Base-by-base conservation (phyloP, 2,888 invertebrate genomes). In the Coenonympha arcania region DNA sequence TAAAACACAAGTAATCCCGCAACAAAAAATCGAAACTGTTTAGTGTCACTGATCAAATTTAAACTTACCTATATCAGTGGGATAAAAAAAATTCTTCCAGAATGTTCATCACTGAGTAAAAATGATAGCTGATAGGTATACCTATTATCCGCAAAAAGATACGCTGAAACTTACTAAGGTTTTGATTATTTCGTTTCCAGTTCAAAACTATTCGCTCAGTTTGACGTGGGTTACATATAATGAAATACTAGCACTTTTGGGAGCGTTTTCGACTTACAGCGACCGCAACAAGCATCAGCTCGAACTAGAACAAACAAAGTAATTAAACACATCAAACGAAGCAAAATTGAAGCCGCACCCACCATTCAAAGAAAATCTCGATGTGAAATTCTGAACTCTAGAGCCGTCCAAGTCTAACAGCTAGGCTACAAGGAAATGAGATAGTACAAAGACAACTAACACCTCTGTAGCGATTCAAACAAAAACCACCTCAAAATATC, bases 241-340 rank as follows among this genome's bases (percentile, higher is more conserved):
- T 85, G 72, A 68, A 81, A 80, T 75, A 73, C 74, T 78, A 78
- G 79, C 79, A 73, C 74, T 82, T 82, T 80, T 72, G 70, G 74
- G 71, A 76, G 63, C 79, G 66, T 76, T 79, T 77, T 78, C 79
- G 79, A 79, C 80, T 82, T 77, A 71, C 76, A 73, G 61, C 65
- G 67, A 81, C 84, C 82, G 74, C 84, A 82, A 68, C 79, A 73
- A 78, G 79, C 81, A 79, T 78, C 70, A 70, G 67, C 59, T 63
- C 65, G 65, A 80, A 83, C 79, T 77, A 81, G 79, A 80, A 82
- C 84, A 79, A 83, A 85, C 83, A 84, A 86, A 86, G 84, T 85
- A 85, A 85, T 86, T 86, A 85, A 81, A 84, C 83, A 84, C 82
- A 84, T 86, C 84, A 85, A 86, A 84, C 83, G 77, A 65, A 66